phyloP scores from a whole-genome alignment of 2,113 vertebrate genomes.

The Peromyscus leucopus region DNA sequence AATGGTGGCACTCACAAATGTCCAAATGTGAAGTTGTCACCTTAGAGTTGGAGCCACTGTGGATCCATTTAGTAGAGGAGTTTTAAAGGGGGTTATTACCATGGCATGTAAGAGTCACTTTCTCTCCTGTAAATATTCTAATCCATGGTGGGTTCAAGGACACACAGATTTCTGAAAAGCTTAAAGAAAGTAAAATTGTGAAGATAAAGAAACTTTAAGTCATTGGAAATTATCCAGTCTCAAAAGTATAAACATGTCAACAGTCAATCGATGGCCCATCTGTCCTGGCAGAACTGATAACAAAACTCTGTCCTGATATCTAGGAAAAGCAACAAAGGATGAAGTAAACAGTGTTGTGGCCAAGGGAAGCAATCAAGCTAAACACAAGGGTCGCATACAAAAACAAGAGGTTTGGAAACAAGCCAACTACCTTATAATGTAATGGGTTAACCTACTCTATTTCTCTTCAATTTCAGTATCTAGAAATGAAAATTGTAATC shows the following conservation, averaged over 20 bases:
- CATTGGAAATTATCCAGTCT: background rate
- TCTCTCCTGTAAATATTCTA: constrained; percentile 50
- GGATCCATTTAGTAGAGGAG: background rate
- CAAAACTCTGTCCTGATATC: background rate
- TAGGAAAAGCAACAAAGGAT: background rate
- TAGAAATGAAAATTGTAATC: background rate
- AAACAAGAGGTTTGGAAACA: background rate
- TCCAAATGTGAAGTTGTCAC: background rate
- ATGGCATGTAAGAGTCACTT: constrained; percentile 49
- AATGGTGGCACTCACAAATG: background rate
- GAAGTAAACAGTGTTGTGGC: background rate
- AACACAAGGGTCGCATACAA: background rate
- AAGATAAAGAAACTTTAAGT: background rate
- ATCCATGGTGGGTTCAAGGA: constrained; percentile 62
- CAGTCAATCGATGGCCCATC: background rate
- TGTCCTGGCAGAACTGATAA: background rate
- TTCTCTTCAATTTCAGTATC: constrained; percentile 41
- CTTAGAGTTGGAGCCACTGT: fast-evolving
- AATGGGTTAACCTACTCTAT: background rate
- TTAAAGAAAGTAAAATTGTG: constrained; percentile 37
- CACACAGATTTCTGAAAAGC: background rate
- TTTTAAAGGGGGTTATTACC: background rate
- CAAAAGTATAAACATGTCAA: background rate
- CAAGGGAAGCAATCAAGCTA: background rate
- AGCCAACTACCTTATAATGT: background rate